These are phyloP conservation scores for Lerema accius DNA, from an alignment of 1,140 invertebrate species.

Conservation along the genomic window DNA sequence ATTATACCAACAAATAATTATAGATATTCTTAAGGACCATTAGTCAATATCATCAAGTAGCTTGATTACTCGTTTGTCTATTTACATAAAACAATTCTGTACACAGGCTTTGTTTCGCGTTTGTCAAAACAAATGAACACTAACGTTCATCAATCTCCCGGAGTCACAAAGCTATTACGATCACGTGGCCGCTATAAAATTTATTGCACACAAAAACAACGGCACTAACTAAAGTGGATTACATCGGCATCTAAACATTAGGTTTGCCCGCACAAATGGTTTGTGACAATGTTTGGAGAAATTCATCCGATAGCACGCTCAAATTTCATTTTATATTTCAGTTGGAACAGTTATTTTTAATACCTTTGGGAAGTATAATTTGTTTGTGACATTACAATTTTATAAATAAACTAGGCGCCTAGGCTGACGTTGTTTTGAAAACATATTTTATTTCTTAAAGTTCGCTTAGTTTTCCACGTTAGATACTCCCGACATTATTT, in stretches of 20 bases:
- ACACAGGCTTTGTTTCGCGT: not conserved
- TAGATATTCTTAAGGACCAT: too few species aligned
- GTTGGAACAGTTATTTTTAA: not conserved
- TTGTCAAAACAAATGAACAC: conserved; percentile 28
- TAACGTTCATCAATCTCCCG: conserved; percentile 20
- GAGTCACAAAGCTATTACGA: conserved; percentile 21
- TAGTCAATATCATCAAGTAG: too few species aligned
- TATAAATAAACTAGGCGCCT: too few species aligned
- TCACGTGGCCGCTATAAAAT: conserved; percentile 24
- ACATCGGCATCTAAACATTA: conserved; percentile 20
- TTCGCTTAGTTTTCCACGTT: too few species aligned
- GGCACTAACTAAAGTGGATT: conserved; percentile 13
- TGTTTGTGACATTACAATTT: too few species aligned
- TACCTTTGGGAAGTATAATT: too few species aligned
- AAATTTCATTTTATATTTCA: not conserved
- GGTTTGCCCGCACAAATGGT: not conserved
- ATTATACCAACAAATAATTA: too few species aligned
- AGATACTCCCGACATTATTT: too few species aligned
- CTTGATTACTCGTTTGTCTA: too few species aligned
- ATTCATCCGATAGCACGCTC: not conserved
- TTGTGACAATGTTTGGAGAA: not conserved
- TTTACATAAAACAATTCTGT: too few species aligned
- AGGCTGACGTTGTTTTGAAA: too few species aligned
- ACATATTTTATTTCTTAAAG: too few species aligned
- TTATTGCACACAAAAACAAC: conserved; percentile 26